Conservation (phyloP, 1,140 invertebrate genomes). For the Drosophila sechellia region DNA sequence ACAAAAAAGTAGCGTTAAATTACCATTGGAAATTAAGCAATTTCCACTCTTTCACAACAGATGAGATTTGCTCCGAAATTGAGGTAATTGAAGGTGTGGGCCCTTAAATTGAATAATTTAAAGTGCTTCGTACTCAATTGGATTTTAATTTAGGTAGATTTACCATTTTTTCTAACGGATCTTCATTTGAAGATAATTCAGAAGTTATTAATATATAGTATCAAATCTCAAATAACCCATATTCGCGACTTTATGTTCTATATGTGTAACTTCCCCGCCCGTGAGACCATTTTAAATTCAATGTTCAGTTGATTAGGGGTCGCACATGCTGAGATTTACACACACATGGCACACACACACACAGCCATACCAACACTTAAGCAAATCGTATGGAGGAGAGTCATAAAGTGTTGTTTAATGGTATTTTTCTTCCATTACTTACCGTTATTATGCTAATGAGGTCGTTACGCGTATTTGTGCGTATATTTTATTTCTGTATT, state of each 20-base stretch:
- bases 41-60: conserved; percentile 31
- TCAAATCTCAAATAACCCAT: not conserved
- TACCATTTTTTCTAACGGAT: too few relatives aligned
- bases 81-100: conserved; percentile 8
- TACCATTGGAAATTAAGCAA: conserved; percentile 52
- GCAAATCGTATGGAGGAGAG: conserved; percentile 56
- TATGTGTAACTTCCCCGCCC: not conserved
- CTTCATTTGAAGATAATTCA: too few relatives aligned
- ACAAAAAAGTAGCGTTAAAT: conserved; percentile 23
- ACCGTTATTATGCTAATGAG: conserved; percentile 84
- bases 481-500: conserved; percentile 81
- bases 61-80: conserved; percentile 18
- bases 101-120: conserved; percentile 16
- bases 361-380: conserved; percentile 49
- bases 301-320: conserved; percentile 53
- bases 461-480: conserved; percentile 82
- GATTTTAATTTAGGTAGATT: too few relatives aligned
- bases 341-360: conserved; percentile 5
- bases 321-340: conserved; percentile 47
- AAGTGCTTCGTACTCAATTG: too few relatives aligned
- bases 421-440: conserved; percentile 84
- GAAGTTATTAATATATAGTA: too few relatives aligned
- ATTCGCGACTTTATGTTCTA: not conserved
- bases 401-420: conserved; percentile 84
- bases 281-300: conserved; percentile 34